phyloP scores from a whole-genome alignment of 1,140 invertebrate species.

The Callitettix versicolor region DNA sequence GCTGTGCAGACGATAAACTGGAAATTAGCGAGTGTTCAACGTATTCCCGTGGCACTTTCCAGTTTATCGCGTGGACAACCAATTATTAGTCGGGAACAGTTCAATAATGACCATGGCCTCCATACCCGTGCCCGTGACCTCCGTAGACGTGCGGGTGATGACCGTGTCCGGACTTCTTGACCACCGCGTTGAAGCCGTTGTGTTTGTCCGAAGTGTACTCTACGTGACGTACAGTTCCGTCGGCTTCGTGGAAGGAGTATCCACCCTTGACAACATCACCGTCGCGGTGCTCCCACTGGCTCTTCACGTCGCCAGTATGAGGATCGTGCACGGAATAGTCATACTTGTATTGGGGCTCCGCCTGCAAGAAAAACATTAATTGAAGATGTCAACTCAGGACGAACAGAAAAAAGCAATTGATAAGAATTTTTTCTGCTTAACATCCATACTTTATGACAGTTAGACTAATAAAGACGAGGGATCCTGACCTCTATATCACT shows the following conservation, averaged over 20 bases:
- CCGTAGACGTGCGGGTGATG: slow-evolving; percentile 10
- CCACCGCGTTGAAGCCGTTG: slow-evolving; percentile 38
- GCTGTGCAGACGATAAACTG: too few species aligned
- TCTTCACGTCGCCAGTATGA: slow-evolving; percentile 40
- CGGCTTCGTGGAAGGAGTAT: slow-evolving; percentile 38
- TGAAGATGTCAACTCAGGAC: too few species aligned
- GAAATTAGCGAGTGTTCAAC: too few species aligned
- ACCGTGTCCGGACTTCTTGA: slow-evolving; percentile 23
- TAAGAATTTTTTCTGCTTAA: too few species aligned
- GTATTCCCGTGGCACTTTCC: too few species aligned
- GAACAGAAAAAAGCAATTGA: too few species aligned
- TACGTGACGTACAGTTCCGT: slow-evolving; percentile 36
- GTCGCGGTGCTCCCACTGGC: slow-evolving; percentile 38
- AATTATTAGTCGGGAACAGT: too few species aligned
- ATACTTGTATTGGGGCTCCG: slow-evolving; percentile 37
- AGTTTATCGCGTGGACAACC: too few species aligned
- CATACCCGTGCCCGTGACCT: neutral
- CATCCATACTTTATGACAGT: too few species aligned
- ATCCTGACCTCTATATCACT: too few species aligned
- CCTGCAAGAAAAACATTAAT: slow-evolving; percentile 13
- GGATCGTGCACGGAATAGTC: slow-evolving; percentile 44
- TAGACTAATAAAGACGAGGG: too few species aligned
- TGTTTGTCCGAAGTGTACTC: slow-evolving; percentile 37
- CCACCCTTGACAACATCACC: slow-evolving; percentile 39
- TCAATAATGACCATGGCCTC: too few species aligned